Percentiles rank a stretch among this genome's conserved stretches.
These are phyloP conservation scores for Eptesicus fuscus DNA, from an alignment of 2,113 vertebrate genomes.

Conservation along the genomic window DNA sequence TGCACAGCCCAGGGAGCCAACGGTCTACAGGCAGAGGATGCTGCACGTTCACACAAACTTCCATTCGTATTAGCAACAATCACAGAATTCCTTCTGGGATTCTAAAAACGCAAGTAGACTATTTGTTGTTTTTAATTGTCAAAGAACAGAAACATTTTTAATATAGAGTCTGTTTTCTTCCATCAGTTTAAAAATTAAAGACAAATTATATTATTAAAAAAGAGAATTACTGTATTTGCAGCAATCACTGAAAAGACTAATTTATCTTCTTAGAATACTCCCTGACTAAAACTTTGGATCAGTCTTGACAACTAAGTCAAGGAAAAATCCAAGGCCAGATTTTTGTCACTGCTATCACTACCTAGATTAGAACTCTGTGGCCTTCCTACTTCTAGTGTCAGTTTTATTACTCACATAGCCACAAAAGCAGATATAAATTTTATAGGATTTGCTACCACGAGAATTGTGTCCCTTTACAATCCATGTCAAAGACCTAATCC, in stretches of 20 bases:
- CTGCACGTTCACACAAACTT: not conserved
- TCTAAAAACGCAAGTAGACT: constrained; percentile 15
- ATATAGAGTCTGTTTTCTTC: not conserved
- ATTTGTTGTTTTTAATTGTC: not conserved
- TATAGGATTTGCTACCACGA: not conserved
- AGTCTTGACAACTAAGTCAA: not conserved
- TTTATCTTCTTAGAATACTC: not conserved
- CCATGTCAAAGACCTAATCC: not conserved
- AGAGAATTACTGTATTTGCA: not conserved
- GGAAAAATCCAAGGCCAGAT: not conserved
- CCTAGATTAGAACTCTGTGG: not conserved
- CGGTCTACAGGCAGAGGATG: not conserved
- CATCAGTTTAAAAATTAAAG: constrained; percentile 2
- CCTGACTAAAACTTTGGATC: not conserved
- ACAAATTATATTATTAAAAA: constrained; percentile 6
- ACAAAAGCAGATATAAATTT: not conserved
- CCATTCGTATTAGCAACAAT: not conserved
- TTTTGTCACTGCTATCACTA: not conserved
- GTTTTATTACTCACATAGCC: not conserved
- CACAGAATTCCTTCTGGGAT: not conserved
- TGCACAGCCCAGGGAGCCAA: not conserved
- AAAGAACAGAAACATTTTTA: constrained; percentile 23
- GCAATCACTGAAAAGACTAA: not conserved
- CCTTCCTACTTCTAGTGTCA: not conserved
- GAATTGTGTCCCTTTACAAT: not conserved